A percentile compares a stretch with the other conserved stretches of the same genome.
These are phyloP conservation scores for Tenualosa ilisha DNA, from an alignment of 2,797 vertebrate species.

Conservation along the genomic window DNA sequence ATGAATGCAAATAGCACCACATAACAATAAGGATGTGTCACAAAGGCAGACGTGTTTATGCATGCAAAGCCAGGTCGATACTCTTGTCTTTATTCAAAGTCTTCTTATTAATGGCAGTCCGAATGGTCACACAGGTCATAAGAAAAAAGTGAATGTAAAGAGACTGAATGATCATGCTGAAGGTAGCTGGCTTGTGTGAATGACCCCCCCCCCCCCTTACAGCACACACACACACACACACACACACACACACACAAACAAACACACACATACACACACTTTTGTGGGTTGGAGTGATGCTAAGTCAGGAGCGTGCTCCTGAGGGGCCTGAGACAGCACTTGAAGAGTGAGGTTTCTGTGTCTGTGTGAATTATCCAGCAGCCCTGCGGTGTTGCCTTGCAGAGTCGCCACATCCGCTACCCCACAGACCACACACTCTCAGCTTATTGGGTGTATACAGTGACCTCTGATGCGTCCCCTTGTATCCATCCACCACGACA, in stretches of 20 bases:
- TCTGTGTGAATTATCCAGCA: constrained; percentile 41
- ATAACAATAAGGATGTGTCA: not conserved
- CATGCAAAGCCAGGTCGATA: not conserved
- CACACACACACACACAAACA: not conserved
- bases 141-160: too few relatives aligned
- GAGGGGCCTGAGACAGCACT: not conserved
- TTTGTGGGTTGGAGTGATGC: not conserved
- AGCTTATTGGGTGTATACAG: constrained; percentile 5
- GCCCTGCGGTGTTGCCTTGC: constrained; percentile 34
- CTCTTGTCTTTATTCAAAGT: not conserved
- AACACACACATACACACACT: not conserved
- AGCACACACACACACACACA: not conserved
- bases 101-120: not conserved
- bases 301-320: not conserved
- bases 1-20: not conserved
- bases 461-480: constrained; percentile 3
- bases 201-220: too few relatives aligned
- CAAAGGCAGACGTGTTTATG: not conserved
- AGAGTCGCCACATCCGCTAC: not conserved
- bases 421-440: constrained; percentile 8
- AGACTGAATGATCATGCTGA: too few relatives aligned
- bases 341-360: constrained; percentile 35
- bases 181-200: too few relatives aligned
- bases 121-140: too few relatives aligned
- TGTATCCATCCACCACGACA: not conserved